Evolutionary conservation across 2,888 invertebrate species (phyloP), one percentile per base, ranked within the genome.

Genomic region (Polymixis flavicincta): DNA sequence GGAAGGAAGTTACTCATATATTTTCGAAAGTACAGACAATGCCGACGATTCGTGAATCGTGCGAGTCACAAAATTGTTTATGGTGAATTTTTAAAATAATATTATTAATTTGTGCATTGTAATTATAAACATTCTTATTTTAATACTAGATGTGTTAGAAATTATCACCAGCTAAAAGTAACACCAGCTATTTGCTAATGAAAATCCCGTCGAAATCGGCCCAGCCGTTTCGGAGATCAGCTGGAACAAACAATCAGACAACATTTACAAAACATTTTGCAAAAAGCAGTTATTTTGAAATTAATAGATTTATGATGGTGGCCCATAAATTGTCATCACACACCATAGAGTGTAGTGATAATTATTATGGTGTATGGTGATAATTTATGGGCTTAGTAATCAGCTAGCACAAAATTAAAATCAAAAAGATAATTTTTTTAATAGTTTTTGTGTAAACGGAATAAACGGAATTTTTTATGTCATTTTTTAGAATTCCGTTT

Each of bases 1-100:
- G 63, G 57, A 45, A 73, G 57, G n/a, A 73, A 50, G 65, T 60
- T 57, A 45, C 79, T 78, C 57, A 59, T 59, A 78, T 78, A 78
- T 75, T 75, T 78, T 78, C 13, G 25, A 52, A 69, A 59, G 71
- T 25, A 70, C 32, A 52, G 32, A 79, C 17, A 76, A 71, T 37
- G 59, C 28, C n/a, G 37, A 42, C n/a, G 6, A 66, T 55, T 77
- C 48, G 22, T 54, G 65, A 76, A 25, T 75, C 45, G 11, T 22
- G 11, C 5, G 42, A 48, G 17, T 25, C 22, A 48, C 13, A n/a
- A 25, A 37, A 68, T 6, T 48, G 8, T 76, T 32, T 25, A 25
- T 61, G 64, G 22, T 2, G 25, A 25, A 25, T 54, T 55, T 22
- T 2, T 13, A 22, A 52, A 45, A 45, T 32, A 25, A 25, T 48